These are phyloP conservation scores for Mimas tiliae DNA, from an alignment of 2,888 invertebrate species.

Conservation along the genomic window DNA sequence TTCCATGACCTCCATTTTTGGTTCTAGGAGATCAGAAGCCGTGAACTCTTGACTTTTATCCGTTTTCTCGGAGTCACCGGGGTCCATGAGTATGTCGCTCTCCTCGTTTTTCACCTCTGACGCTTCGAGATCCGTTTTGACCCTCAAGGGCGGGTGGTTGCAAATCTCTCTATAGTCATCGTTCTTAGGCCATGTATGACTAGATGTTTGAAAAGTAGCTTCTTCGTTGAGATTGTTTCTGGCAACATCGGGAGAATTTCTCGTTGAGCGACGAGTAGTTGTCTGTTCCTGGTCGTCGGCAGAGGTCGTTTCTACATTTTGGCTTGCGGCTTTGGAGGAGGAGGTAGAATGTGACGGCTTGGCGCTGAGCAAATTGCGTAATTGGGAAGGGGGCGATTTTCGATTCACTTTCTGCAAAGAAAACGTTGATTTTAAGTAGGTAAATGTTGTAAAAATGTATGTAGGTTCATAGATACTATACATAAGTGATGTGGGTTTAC, in stretches of 20 bases:
- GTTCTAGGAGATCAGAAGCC: slow-evolving; percentile 83
- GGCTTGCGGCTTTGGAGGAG: slow-evolving; percentile 84
- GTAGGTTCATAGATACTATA: slow-evolving; percentile 6
- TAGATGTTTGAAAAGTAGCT: slow-evolving; percentile 83
- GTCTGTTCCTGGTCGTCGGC: slow-evolving; percentile 77
- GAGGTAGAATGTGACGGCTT: slow-evolving; percentile 83
- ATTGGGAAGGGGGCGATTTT: slow-evolving; percentile 83
- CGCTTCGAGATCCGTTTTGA: slow-evolving; percentile 84
- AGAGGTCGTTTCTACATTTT: slow-evolving; percentile 79
- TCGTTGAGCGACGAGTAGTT: slow-evolving; percentile 75
- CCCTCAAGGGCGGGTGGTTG: slow-evolving; percentile 79
- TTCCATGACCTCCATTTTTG: slow-evolving; percentile 90
- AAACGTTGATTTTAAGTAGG: background rate
- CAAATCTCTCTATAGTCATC: slow-evolving; percentile 82
- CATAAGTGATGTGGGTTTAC: slow-evolving; percentile 48
- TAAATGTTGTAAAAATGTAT: background rate
- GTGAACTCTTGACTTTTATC: slow-evolving; percentile 77
- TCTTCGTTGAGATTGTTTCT: slow-evolving; percentile 84
- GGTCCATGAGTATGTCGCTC: slow-evolving; percentile 77
- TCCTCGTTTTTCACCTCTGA: slow-evolving; percentile 81
- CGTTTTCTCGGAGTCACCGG: slow-evolving; percentile 71
- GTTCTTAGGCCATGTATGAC: slow-evolving; percentile 85
- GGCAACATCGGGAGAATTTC: slow-evolving; percentile 84
- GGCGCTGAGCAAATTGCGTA: slow-evolving; percentile 84
- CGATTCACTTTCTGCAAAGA: slow-evolving; percentile 78